A percentile compares a stretch with the other conserved stretches of the same genome.
Evolutionary conservation across 2,797 vertebrate genomes (phyloP).

Genomic region (Mus caroli): DNA sequence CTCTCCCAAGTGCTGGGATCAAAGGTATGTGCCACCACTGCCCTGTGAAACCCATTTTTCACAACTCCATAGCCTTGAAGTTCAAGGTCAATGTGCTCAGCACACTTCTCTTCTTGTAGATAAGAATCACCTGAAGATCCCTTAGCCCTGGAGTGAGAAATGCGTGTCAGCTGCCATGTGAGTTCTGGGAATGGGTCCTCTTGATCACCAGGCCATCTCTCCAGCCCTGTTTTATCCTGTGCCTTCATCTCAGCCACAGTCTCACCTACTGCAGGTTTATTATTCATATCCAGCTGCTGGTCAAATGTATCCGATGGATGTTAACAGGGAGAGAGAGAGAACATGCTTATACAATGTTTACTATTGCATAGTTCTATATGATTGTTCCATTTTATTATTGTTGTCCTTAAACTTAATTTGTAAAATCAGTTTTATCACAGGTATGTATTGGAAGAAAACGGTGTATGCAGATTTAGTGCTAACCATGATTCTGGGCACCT

Average conservation of each 20-base stretch:
- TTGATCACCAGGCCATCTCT: background rate
- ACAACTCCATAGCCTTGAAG: background rate
- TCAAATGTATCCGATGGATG: background rate
- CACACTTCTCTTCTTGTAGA: background rate
- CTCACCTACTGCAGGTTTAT: background rate
- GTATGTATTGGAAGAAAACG: background rate
- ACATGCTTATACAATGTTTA: background rate
- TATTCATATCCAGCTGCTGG: too few species aligned
- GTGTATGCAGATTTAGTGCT: background rate
- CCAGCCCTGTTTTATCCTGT: background rate
- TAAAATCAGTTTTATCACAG: background rate
- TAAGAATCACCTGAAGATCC: background rate
- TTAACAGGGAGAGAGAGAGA: too few species aligned
- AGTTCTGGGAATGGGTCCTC: background rate
- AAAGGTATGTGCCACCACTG: too few species aligned
- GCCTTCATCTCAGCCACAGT: background rate
- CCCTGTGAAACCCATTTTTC: background rate
- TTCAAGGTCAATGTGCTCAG: background rate
- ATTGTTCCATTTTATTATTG: background rate
- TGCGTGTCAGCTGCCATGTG: background rate
- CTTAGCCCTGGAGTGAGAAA: background rate
- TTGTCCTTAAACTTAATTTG: background rate
- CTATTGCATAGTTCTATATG: background rate
- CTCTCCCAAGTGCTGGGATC: too few species aligned
- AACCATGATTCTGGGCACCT: background rate